Evolutionary conservation across 2,113 vertebrate species (phyloP), one percentile per base, ranked within the genome.

Genomic region (Martes martes): DNA sequence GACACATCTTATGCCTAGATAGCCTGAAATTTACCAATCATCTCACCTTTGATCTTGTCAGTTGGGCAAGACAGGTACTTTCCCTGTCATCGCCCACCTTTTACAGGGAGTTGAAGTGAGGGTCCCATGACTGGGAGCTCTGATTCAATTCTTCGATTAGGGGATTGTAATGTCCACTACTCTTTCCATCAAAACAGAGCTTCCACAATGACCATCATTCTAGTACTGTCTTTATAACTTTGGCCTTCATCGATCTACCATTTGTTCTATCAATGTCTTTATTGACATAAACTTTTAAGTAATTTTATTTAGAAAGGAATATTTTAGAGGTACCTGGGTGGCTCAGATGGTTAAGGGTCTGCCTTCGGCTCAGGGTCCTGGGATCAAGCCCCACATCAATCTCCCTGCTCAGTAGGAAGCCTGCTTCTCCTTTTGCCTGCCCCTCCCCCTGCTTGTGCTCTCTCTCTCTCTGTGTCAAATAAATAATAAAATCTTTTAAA

Each of bases 271-370:
- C 69, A 61, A 80, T 89, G 23, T 95, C 88, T 80, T 79, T 61
- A 95, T 95, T 97, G 47, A n/a, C 28, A 55, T 16, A 96, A 26
- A 74, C 4, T 73, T 63, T 85, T 78, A 95, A 86, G 78, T 52
- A 50, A 24, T 42, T 87, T 88, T 61, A 50, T 87, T 92, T 91
- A 87, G 18, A 96, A 96, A 93, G 21, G 16, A 63, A 76, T 84
- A 71, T 71, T 97, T 91, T 96, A 69, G 31, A 67, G 31, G 31
- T 67, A 31, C 63, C 63, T 67, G 63, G 63, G 6, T 67, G 14
- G 31, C 63, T 67, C 63, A 67, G 31, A 33, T 15, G 2, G 63
- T 67, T 67, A 67, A 67, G 63, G 6, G 6, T 67, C 63, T 65
- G 63, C 31, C 31, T 65, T 65, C 2, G 1, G 28, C 63, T 65